Base-by-base conservation (phyloP, 2,888 invertebrate species). In the Malthinus seriepunctatus region DNA sequence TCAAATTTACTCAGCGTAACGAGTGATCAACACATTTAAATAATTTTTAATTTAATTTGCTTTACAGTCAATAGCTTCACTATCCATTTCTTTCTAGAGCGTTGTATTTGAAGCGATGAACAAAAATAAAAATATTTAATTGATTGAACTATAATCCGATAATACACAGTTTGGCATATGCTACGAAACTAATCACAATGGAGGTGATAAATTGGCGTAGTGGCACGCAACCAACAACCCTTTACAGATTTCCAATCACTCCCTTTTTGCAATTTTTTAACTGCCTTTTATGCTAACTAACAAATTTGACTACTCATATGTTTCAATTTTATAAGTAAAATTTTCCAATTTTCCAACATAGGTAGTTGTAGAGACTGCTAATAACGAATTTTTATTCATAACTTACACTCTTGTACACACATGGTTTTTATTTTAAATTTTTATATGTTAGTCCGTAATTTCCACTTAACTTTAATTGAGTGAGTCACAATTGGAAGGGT, bases 1-100 rank as follows among this genome's bases (percentile, higher is more conserved):
- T 67, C 66, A 47, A 38, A 60, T 60, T 55, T 64, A 63, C 65
- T 64, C 61, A 69, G 67, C 72, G 69, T 72, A 66, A 68, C 69
- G 70, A 66, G 60, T 70, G 69, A 71, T 73, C 73, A 73, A 71
- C 71, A 73, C 73, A 73, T 73, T 72, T 70, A 69, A 73, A 73
- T 72, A 70, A 71, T 71, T 71, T 71, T 71, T 69, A 71, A 70
- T 71, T 69, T 69, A 67, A 69, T 63, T 37, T 31, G 11, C 32
- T 37, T 33, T 33, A 14, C 34, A 48, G 34, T 49, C 46, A 23
- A 49, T 50, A 14, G 9, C 14, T 9, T 10, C 39, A 48, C 12
- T 10, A 8, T 32, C 35, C 14, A 12, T 56, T 44, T 32, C 37
- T 32, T 34, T 54, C 12, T 15, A 42, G 6, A n/a, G 6, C 6